phyloP scores from a whole-genome alignment of 2,888 invertebrate genomes.

The Drosophila paramelanica region DNA sequence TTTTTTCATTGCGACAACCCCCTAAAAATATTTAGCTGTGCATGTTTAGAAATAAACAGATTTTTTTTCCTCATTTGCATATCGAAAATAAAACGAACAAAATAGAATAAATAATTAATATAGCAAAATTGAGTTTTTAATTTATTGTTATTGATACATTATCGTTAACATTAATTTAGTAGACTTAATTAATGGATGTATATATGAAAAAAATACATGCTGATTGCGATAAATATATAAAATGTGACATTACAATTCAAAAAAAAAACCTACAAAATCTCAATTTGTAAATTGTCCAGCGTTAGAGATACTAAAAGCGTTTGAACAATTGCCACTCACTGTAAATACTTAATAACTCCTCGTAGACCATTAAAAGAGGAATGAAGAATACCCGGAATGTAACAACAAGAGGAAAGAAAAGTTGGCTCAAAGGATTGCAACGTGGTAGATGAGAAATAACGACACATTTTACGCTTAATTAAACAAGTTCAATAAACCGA shows the following conservation, averaged over 20 bases:
- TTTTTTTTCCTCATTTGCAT: too few species aligned
- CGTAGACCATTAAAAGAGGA: slow-evolving; percentile 10
- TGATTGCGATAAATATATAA: not conserved
- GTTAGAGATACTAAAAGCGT: slow-evolving; percentile 4
- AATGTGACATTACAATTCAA: not conserved
- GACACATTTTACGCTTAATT: slow-evolving; percentile 76
- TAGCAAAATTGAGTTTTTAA: too few species aligned
- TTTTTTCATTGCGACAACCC: too few species aligned
- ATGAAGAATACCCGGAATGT: not conserved
- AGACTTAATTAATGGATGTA: too few species aligned
- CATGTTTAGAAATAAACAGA: too few species aligned
- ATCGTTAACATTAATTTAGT: too few species aligned
- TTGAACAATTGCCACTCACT: slow-evolving; percentile 13
- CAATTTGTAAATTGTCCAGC: not conserved
- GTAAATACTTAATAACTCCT: slow-evolving; percentile 3
- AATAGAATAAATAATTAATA: too few species aligned
- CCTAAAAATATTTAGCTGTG: too few species aligned
- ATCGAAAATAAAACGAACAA: too few species aligned
- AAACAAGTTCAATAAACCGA: slow-evolving; percentile 80
- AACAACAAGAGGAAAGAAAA: slow-evolving; percentile 21
- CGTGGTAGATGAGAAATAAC: slow-evolving; percentile 63
- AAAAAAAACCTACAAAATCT: not conserved
- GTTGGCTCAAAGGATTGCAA: slow-evolving; percentile 29
- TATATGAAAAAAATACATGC: not conserved
- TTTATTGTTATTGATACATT: too few species aligned